These are phyloP conservation scores for Lethenteron reissneri DNA, from an alignment of 2,113 vertebrate species.

Conservation along the genomic window DNA sequence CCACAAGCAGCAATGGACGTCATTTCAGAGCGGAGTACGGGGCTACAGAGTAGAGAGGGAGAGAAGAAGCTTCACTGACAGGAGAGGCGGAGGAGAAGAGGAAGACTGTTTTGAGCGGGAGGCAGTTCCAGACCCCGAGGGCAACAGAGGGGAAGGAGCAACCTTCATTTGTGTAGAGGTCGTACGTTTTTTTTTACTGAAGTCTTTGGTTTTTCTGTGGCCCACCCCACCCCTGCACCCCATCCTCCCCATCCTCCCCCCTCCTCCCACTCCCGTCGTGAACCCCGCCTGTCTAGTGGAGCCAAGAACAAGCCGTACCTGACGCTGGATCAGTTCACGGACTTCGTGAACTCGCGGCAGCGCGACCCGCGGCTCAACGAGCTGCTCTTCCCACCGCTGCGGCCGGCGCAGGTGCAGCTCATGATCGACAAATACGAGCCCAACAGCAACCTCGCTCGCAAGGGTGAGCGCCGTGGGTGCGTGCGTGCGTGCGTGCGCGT, in stretches of 20 bases:
- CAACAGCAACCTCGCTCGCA: constrained; percentile 37
- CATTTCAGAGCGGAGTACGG: no score
- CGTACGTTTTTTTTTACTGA: background rate
- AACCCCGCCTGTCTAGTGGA: constrained; percentile 20
- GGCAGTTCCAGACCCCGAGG: no score
- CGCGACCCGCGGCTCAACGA: constrained; percentile 67
- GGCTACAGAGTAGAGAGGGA: no score
- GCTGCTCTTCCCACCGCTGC: constrained; percentile 48
- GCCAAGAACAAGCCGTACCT: constrained; percentile 71
- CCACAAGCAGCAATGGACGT: no score
- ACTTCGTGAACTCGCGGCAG: constrained; percentile 86
- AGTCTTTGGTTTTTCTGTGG: constrained; percentile 1
- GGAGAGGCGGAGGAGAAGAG: no score
- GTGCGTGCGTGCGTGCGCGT: no score
- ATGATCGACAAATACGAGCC: constrained; percentile 87
- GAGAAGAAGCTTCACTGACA: no score
- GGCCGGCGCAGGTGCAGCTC: constrained; percentile 55
- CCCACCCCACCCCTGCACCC: background rate
- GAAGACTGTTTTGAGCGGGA: no score
- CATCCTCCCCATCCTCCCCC: background rate
- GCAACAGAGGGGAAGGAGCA: no score
- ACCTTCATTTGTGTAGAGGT: no score
- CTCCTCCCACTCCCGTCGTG: background rate
- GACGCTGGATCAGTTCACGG: constrained; percentile 73
- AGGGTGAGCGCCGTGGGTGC: constrained; percentile 31